Evolutionary conservation across 2,797 vertebrate genomes (phyloP).

Genomic region (Lepilemur ruficaudatus): DNA sequence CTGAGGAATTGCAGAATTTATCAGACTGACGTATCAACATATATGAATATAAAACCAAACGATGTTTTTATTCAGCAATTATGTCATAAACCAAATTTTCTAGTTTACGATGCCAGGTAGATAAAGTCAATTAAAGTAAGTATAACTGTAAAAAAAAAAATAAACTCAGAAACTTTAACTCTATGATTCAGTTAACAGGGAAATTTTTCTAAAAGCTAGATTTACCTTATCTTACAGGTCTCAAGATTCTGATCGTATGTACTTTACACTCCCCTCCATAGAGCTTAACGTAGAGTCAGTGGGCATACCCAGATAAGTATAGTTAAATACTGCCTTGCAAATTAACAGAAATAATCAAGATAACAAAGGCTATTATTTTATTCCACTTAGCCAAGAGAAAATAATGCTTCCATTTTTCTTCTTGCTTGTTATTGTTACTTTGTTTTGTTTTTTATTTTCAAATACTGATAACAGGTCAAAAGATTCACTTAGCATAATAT

Average conservation of each 20-base stretch:
- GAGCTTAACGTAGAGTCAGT: neutral
- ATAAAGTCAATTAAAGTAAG: slow-evolving; percentile 20
- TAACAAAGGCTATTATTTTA: neutral
- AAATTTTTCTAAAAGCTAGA: slow-evolving; percentile 23
- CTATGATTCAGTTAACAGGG: neutral
- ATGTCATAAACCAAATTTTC: slow-evolving; percentile 33
- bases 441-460: slow-evolving; percentile 40
- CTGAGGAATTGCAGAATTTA: slow-evolving; percentile 35
- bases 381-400: neutral
- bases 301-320: neutral
- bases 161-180: slow-evolving; percentile 15
- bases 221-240: neutral
- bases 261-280: neutral
- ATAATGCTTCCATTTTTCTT: slow-evolving; percentile 46
- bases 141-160: neutral
- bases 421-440: neutral
- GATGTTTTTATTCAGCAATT: slow-evolving; percentile 33
- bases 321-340: slow-evolving; percentile 4
- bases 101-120: neutral
- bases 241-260: slow-evolving; percentile 27
- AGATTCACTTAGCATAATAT: neutral
- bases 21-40: slow-evolving; percentile 46
- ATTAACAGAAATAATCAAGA: slow-evolving; percentile 26
- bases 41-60: slow-evolving; percentile 15
- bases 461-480: slow-evolving; percentile 30